Evolutionary conservation across 2,113 vertebrate species (phyloP).

Genomic region (Cheirogaleus medius): DNA sequence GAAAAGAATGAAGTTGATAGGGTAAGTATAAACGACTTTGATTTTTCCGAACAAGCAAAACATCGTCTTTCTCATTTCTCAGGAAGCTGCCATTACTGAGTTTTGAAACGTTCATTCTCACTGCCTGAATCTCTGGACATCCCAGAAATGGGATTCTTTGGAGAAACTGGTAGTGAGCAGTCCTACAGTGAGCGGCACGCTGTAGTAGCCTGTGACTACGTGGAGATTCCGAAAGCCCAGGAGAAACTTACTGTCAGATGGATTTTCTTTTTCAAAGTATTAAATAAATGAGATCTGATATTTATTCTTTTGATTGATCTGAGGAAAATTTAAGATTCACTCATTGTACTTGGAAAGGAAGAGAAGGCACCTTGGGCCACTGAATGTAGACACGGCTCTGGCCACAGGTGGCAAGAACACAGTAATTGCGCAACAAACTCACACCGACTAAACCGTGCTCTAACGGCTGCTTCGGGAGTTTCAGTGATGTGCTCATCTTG

Average conservation of each 20-base stretch:
- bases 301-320: not conserved
- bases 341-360: not conserved
- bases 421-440: not conserved
- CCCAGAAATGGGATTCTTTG: not conserved
- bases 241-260: not conserved
- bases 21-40: not conserved
- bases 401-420: rapidly evolving
- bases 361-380: not conserved
- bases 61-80: not conserved
- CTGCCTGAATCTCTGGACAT: not conserved
- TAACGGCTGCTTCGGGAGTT: rapidly evolving
- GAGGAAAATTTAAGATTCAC: not conserved
- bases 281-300: rapidly evolving
- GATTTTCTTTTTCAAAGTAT: not conserved
- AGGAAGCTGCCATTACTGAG: not conserved
- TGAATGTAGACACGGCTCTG: rapidly evolving
- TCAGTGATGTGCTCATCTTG: not conserved
- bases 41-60: not conserved
- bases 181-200: too few species aligned
- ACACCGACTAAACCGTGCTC: not conserved
- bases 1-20: not conserved
- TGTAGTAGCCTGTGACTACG: not conserved
- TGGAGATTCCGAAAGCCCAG: not conserved
- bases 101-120: not conserved
- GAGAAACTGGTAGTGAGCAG: not conserved